Conservation (phyloP, 2,888 invertebrate species). For the Andrena bucephala region DNA sequence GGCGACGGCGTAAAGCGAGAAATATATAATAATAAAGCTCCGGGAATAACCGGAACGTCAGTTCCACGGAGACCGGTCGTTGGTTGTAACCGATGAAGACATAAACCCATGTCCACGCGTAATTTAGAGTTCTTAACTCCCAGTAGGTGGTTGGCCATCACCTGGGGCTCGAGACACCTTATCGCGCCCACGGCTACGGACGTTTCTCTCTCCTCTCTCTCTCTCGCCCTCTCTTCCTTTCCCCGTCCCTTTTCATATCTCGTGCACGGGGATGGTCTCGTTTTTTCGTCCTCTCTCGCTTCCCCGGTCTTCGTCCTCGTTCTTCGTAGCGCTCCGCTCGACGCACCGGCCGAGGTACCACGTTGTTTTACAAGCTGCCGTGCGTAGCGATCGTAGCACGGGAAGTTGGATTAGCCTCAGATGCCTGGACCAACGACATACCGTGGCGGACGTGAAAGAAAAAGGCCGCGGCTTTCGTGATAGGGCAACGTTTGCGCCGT, state of each 20-base stretch:
- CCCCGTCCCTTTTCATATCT: conserved; percentile 11
- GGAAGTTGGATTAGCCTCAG: conserved; percentile 50
- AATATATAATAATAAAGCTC: conserved; percentile 70
- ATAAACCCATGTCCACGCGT: conserved; percentile 83
- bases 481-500: conserved; percentile 74
- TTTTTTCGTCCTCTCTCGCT: conserved; percentile 21
- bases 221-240: conserved; percentile 41
- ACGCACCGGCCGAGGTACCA: conserved; percentile 23
- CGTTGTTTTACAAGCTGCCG: conserved; percentile 69
- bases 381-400: conserved; percentile 64
- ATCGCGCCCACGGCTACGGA: conserved; percentile 76
- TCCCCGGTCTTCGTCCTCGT: conserved; percentile 12
- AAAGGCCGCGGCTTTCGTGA: conserved; percentile 73
- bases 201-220: conserved; percentile 47
- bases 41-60: conserved; percentile 69
- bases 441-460: conserved; percentile 26
- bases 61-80: conserved; percentile 71
- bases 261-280: neutral
- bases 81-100: conserved; percentile 82
- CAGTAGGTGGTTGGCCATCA: conserved; percentile 84
- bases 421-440: conserved; percentile 30
- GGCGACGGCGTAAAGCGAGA: conserved; percentile 58
- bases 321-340: conserved; percentile 19
- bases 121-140: conserved; percentile 84
- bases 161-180: conserved; percentile 83